Conservation (phyloP, 2,888 invertebrate species). For the Polyploca ridens region DNA sequence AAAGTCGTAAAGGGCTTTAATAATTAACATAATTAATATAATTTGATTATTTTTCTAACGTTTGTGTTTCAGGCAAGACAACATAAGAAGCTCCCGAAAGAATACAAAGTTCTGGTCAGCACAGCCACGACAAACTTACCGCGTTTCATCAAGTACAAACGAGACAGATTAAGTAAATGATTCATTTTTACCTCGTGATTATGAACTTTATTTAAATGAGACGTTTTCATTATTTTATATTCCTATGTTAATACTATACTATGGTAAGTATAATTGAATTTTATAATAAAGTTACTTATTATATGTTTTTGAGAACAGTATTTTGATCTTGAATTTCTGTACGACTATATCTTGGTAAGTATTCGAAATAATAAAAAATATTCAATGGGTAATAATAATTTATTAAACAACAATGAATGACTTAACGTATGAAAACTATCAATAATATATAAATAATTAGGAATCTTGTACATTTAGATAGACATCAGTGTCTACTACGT, state of each 20-base stretch:
- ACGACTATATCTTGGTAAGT: not conserved
- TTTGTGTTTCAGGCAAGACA: constrained; percentile 83
- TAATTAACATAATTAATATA: constrained; percentile 2
- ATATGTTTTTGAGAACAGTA: not conserved
- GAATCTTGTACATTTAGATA: constrained; percentile 50
- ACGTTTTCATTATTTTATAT: not conserved
- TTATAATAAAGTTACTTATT: not conserved
- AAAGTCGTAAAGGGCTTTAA: too few species aligned
- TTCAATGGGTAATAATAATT: constrained; percentile 47
- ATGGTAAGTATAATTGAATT: not conserved
- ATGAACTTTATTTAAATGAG: too few species aligned
- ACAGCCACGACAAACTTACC: constrained; percentile 88
- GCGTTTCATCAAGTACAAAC: constrained; percentile 89
- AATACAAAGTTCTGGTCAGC: constrained; percentile 88
- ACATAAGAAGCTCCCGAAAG: constrained; percentile 87
- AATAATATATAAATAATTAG: constrained; percentile 45
- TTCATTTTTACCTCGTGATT: not conserved
- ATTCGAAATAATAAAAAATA: constrained; percentile 13
- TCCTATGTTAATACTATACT: not conserved
- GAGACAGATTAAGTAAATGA: constrained; percentile 62
- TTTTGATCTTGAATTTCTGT: not conserved
- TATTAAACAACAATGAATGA: constrained; percentile 61
- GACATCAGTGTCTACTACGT: constrained; percentile 9
- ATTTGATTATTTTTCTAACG: constrained; percentile 16
- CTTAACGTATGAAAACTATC: constrained; percentile 32